phyloP scores from a whole-genome alignment of 92 coral and sea anemone species.

The Palythoa grandiflora region DNA sequence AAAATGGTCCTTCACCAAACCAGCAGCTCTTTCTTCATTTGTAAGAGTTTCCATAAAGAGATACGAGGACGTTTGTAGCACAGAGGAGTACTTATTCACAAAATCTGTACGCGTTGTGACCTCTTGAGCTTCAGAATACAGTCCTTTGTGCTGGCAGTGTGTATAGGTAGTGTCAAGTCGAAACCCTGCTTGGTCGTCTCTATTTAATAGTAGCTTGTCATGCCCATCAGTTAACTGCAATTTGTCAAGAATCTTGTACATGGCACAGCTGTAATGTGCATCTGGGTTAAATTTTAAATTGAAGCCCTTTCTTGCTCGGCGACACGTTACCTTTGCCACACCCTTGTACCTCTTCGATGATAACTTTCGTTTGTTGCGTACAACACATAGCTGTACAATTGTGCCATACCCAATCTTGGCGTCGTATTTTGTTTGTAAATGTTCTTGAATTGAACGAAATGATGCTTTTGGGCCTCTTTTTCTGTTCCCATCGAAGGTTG shows the following conservation, averaged over 20 bases:
- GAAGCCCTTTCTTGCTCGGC: slow-evolving; percentile 67
- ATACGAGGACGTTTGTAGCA: slow-evolving; percentile 63
- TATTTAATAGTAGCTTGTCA: slow-evolving; percentile 49
- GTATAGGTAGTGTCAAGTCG: slow-evolving; percentile 57
- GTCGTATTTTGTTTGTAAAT: slow-evolving; percentile 43
- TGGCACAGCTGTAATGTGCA: slow-evolving; percentile 51
- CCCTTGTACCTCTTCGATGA: slow-evolving; percentile 62
- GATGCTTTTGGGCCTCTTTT: slow-evolving; percentile 57
- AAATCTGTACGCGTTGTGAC: slow-evolving; percentile 63
- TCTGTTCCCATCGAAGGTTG: slow-evolving; percentile 60
- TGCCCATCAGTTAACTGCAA: slow-evolving; percentile 51
- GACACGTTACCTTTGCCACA: slow-evolving; percentile 65
- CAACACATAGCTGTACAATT: slow-evolving; percentile 48
- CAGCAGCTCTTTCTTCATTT: slow-evolving; percentile 52
- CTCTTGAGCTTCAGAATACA: slow-evolving; percentile 47
- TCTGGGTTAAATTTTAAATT: slow-evolving; percentile 59
- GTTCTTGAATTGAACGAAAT: slow-evolving; percentile 37
- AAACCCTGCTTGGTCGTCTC: slow-evolving; percentile 58
- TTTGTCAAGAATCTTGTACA: slow-evolving; percentile 53
- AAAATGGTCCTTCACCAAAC: slow-evolving; percentile 60
- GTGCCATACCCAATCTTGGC: slow-evolving; percentile 58
- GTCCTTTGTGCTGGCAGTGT: slow-evolving; percentile 57
- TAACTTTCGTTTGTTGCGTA: slow-evolving; percentile 40
- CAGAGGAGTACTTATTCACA: slow-evolving; percentile 61
- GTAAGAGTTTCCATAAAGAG: slow-evolving; percentile 63